These are phyloP conservation scores for Glomeris marginata DNA, from an alignment of 2,888 invertebrate species.

Conservation along the genomic window DNA sequence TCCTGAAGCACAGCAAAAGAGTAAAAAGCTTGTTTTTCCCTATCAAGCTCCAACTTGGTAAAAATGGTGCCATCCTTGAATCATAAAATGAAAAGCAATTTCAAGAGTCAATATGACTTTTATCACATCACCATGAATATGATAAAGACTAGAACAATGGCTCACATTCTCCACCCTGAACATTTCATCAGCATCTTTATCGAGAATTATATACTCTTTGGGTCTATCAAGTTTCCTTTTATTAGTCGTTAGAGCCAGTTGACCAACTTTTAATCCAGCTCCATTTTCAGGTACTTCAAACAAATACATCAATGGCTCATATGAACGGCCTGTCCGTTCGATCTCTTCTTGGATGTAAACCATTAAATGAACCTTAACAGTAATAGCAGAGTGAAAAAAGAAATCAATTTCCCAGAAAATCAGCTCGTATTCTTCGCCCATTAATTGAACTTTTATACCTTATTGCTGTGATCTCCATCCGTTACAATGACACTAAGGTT, in stretches of 20 bases:
- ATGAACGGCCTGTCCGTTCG: constrained; percentile 19
- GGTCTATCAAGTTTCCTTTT: constrained; percentile 12
- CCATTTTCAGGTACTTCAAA: constrained; percentile 22
- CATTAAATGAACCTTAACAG: constrained; percentile 19
- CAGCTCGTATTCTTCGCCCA: background rate
- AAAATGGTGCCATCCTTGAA: constrained; percentile 17
- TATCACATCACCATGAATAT: too few relatives aligned
- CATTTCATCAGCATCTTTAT: constrained; percentile 10
- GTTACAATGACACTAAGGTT: constrained; percentile 21
- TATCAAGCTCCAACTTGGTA: constrained; percentile 21
- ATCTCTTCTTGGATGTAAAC: constrained; percentile 22
- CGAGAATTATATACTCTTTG: constrained; percentile 13
- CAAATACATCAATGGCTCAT: constrained; percentile 18
- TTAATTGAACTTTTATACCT: constrained; percentile 12
- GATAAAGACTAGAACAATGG: too few relatives aligned
- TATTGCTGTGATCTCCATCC: constrained; percentile 21
- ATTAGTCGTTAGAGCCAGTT: constrained; percentile 11
- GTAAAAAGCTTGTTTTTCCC: constrained; percentile 22
- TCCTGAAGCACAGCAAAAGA: constrained; percentile 23
- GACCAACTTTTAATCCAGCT: constrained; percentile 21
- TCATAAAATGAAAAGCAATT: too few relatives aligned
- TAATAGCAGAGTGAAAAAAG: background rate
- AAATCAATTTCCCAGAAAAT: background rate
- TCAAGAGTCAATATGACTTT: too few relatives aligned
- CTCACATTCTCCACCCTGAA: constrained; percentile 1